Evolutionary conservation across 1,140 invertebrate species (phyloP).

Genomic region (Drosophila orena): DNA sequence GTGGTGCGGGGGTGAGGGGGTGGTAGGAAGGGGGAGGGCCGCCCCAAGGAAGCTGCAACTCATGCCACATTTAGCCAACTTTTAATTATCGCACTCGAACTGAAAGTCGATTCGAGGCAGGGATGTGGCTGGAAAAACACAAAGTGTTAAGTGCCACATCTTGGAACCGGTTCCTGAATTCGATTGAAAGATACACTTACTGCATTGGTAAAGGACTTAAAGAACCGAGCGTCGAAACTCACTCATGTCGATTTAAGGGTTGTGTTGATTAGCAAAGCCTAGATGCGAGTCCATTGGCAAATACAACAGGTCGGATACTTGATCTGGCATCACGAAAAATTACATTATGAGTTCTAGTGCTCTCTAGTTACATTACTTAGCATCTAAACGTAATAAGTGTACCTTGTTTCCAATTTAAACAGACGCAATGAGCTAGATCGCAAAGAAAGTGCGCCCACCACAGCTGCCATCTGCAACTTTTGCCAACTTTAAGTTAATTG

Average conservation of each 20-base stretch:
- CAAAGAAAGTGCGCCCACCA: neutral
- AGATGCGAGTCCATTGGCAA: too few species aligned
- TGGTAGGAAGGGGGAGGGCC: neutral
- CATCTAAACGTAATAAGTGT: too few species aligned
- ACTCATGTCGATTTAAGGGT: too few species aligned
- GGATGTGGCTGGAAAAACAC: conserved; percentile 2
- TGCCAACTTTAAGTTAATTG: conserved; percentile 44
- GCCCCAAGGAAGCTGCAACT: conserved; percentile 69
- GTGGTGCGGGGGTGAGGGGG: too few species aligned
- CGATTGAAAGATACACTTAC: neutral
- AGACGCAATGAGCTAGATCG: conserved; percentile 19
- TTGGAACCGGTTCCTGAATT: conserved; percentile 18
- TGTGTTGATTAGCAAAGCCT: too few species aligned
- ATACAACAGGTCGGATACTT: too few species aligned
- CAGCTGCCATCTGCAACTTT: conserved; percentile 35
- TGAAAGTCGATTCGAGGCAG: conserved; percentile 33
- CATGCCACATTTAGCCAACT: conserved; percentile 79
- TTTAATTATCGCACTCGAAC: conserved; percentile 77
- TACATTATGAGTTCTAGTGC: too few species aligned
- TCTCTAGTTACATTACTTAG: too few species aligned
- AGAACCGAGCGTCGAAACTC: too few species aligned
- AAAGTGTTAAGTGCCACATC: neutral
- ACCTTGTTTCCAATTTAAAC: too few species aligned
- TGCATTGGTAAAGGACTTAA: neutral
- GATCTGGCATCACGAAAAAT: too few species aligned